A percentile compares a stretch with the other conserved stretches of the same genome.
Conservation (phyloP, 2,113 vertebrate species). For the Cyanoliseus patagonus region DNA sequence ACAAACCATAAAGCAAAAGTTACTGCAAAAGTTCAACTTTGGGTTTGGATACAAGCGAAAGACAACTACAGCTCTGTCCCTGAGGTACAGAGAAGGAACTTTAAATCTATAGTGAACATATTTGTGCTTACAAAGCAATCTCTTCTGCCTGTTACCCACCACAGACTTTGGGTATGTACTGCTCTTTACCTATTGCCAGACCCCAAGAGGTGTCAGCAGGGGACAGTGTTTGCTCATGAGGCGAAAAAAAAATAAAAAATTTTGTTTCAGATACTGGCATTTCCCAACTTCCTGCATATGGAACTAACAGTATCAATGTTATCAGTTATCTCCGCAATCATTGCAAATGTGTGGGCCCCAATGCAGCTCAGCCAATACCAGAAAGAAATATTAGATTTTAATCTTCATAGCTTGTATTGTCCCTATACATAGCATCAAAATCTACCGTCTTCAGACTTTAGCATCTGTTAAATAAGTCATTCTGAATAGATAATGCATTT, state of each 20-base stretch:
- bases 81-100: not conserved
- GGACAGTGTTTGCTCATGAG: not conserved
- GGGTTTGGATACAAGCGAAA: not conserved
- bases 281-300: not conserved
- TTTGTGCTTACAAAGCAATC: not conserved
- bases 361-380: not conserved
- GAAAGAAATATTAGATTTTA: not conserved
- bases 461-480: not conserved
- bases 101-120: not conserved
- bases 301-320: not conserved
- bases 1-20: not conserved
- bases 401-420: not conserved
- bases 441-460: not conserved
- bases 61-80: not conserved
- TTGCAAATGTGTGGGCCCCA: not conserved
- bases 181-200: not conserved
- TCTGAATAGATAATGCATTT: not conserved
- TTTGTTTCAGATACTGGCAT: not conserved
- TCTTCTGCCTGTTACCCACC: not conserved
- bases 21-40: not conserved
- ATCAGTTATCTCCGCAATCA: not conserved
- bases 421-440: not conserved
- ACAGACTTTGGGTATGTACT: not conserved
- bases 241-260: not conserved
- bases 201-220: not conserved